Conservation (phyloP, 2,888 invertebrate genomes). For the Yponomeuta plumbellus region DNA sequence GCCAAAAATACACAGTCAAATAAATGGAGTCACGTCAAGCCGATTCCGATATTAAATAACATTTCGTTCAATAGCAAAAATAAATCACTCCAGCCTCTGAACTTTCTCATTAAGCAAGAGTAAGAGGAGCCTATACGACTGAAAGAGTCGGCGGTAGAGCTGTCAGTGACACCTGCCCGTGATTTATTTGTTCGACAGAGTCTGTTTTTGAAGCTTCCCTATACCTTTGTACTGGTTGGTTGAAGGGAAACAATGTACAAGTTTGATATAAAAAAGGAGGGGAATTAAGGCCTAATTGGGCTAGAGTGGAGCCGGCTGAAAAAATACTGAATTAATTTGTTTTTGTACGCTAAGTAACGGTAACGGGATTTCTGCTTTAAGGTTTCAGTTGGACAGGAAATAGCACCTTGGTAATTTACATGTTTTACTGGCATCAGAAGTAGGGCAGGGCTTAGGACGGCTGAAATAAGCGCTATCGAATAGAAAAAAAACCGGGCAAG, state of each 20-base stretch:
- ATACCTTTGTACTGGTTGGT: background rate
- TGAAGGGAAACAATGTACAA: background rate
- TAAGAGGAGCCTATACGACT: conserved; percentile 11
- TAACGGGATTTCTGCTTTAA: too few species aligned
- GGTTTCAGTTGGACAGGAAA: too few species aligned
- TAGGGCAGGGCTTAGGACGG: too few species aligned
- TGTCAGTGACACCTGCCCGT: conserved; percentile 48
- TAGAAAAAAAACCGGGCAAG: too few species aligned
- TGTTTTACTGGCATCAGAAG: too few species aligned
- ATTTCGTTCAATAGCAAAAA: conserved; percentile 30
- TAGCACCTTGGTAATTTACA: too few species aligned
- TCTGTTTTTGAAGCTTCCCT: conserved; percentile 36
- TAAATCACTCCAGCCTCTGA: conserved; percentile 29
- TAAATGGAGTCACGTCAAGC: background rate
- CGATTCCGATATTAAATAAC: background rate
- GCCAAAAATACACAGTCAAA: background rate
- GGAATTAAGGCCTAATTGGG: background rate
- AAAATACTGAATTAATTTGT: too few species aligned
- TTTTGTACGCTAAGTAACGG: too few species aligned
- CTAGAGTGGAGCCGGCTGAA: too few species aligned
- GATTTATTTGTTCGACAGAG: conserved; percentile 56
- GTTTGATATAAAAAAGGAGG: background rate
- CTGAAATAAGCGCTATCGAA: too few species aligned
- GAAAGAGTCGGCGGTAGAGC: conserved; percentile 25
- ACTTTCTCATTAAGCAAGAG: conserved; percentile 32